These are phyloP conservation scores for Spialia ferax DNA, from an alignment of 2,888 invertebrate genomes.

Conservation along the genomic window DNA sequence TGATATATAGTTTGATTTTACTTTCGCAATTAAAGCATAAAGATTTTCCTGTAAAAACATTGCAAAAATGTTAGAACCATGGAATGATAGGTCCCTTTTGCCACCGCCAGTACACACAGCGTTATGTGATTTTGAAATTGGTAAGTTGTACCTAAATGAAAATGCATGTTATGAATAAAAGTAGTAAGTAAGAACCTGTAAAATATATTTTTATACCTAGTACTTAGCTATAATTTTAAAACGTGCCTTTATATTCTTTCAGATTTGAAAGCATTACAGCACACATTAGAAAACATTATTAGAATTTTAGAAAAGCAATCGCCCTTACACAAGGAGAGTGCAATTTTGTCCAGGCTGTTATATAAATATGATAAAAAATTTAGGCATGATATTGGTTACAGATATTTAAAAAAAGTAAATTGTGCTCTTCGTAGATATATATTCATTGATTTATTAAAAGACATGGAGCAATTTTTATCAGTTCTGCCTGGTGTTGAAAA, in stretches of 20 bases:
- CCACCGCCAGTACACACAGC: slow-evolving; percentile 74
- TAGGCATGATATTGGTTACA: slow-evolving; percentile 85
- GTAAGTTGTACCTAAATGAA: slow-evolving; percentile 51
- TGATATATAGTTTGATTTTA: too few relatives aligned
- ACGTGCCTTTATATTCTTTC: slow-evolving; percentile 48
- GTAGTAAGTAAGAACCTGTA: background rate
- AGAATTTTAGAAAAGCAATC: slow-evolving; percentile 72
- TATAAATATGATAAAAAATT: slow-evolving; percentile 88
- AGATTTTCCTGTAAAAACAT: too few relatives aligned
- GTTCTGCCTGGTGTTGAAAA: slow-evolving; percentile 62
- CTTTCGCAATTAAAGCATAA: too few relatives aligned
- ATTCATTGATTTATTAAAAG: slow-evolving; percentile 74
- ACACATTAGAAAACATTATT: slow-evolving; percentile 60
- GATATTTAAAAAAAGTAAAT: slow-evolving; percentile 83
- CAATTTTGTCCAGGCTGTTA: slow-evolving; percentile 83
- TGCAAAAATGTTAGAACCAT: slow-evolving; percentile 67
- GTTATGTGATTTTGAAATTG: slow-evolving; percentile 51
- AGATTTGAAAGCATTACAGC: slow-evolving; percentile 64
- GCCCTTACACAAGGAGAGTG: slow-evolving; percentile 83
- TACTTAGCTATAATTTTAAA: too few relatives aligned
- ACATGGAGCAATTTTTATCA: slow-evolving; percentile 66
- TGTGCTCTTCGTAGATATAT: slow-evolving; percentile 82
- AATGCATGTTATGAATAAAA: background rate
- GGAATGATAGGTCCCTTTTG: slow-evolving; percentile 65
- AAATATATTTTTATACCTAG: too few relatives aligned